Evolutionary conservation across 2,888 invertebrate genomes (phyloP).

Genomic region (Meiosimyza decipiens): DNA sequence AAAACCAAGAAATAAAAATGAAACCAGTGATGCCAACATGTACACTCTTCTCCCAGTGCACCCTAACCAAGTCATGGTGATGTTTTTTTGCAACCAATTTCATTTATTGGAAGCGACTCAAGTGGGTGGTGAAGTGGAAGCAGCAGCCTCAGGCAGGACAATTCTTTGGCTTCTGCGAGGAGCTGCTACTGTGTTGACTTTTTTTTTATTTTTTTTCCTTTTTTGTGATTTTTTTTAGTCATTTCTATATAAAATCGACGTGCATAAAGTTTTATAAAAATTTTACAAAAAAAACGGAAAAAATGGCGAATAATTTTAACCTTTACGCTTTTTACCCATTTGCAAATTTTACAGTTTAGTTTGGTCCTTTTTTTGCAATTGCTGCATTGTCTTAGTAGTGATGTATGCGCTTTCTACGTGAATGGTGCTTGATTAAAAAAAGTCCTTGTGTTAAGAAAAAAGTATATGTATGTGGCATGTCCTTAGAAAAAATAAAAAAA

Average conservation of each 20-base stretch:
- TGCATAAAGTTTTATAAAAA: slow-evolving; percentile 11
- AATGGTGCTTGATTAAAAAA: slow-evolving; percentile 33
- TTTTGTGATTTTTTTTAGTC: not conserved
- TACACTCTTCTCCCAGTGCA: not conserved
- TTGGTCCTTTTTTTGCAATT: not conserved
- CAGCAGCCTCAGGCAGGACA: not conserved
- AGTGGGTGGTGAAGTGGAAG: slow-evolving; percentile 8
- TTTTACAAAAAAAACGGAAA: not conserved
- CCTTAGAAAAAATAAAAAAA: too few species aligned
- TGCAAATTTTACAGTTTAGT: slow-evolving; percentile 19
- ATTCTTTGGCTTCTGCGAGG: slow-evolving; percentile 1
- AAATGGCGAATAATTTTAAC: slow-evolving; percentile 24
- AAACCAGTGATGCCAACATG: slow-evolving; percentile 18
- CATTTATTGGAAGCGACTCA: slow-evolving; percentile 1
- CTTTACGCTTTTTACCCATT: not conserved
- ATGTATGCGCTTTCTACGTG: slow-evolving; percentile 30
- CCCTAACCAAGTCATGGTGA: not conserved
- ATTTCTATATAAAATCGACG: slow-evolving; percentile 20
- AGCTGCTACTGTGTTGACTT: not conserved
- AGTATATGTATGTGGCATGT: slow-evolving; percentile 3
- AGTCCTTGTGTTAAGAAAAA: slow-evolving; percentile 33
- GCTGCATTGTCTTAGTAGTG: not conserved
- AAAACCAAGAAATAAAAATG: not conserved
- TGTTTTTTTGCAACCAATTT: not conserved
- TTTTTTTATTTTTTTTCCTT: too few species aligned